These are phyloP conservation scores for Chaetorhynchus papuensis DNA, from an alignment of 2,113 vertebrate genomes.

Conservation along the genomic window DNA sequence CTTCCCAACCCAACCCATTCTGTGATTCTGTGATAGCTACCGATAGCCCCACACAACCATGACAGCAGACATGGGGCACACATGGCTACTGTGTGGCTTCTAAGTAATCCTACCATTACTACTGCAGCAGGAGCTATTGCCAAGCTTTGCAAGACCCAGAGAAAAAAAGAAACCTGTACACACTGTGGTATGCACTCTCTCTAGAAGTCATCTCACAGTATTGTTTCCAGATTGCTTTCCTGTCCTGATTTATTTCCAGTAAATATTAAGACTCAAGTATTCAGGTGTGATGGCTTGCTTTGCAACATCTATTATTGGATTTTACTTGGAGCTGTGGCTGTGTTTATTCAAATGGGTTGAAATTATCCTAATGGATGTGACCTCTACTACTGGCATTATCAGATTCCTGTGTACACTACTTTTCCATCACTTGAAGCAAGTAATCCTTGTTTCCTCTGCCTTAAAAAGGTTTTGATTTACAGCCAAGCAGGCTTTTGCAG, in stretches of 20 bases:
- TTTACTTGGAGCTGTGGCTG: neutral
- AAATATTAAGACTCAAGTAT: neutral
- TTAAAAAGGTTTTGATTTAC: constrained; percentile 31
- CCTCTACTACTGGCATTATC: neutral
- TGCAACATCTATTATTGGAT: neutral
- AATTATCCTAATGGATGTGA: constrained; percentile 16
- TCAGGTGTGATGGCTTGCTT: neutral
- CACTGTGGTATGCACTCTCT: neutral
- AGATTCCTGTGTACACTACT: constrained; percentile 7
- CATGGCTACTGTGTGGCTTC: neutral
- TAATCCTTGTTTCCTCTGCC: neutral
- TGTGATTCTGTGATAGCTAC: neutral
- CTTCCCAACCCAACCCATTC: neutral
- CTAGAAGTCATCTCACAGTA: neutral
- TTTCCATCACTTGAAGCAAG: constrained; percentile 14
- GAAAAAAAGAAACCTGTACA: neutral
- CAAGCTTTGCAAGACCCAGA: neutral
- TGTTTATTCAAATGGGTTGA: constrained; percentile 1
- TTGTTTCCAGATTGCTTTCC: neutral
- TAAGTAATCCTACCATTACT: neutral
- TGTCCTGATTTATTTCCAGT: neutral
- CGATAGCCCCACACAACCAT: neutral
- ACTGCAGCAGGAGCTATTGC: neutral
- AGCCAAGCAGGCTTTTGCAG: neutral
- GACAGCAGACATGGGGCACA: neutral